Base-by-base conservation (phyloP, 1,140 invertebrate species). In the Oedothorax gibbosus region DNA sequence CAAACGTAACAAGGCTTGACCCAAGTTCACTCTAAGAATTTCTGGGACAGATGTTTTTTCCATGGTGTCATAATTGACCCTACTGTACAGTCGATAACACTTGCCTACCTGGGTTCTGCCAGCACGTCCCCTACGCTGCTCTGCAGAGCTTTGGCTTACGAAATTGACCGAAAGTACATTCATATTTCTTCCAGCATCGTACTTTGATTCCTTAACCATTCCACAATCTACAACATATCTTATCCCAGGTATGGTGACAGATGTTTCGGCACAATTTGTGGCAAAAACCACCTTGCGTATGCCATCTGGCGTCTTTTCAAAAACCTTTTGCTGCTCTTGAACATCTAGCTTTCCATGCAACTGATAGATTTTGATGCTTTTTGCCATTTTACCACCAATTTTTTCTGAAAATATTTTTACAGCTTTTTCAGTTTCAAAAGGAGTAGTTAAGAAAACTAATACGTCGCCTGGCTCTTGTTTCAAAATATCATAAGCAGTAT, bases 251-350 rank as follows among this genome's bases (percentile, higher is more conserved):
- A 99, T 99, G 0, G 98, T 99, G 9, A 99, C 94, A 7, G 98
- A 99, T 2, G 98, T 99, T 92, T 99, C 98, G 0, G 98, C 98
- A 86, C 99, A 99, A 89, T 99, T 99, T 18, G 98, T 99, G 2
- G 97, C 96, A 7, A 99, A 93, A 85, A 99, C 97, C 89, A 98
- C 99, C 91, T 99, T 99, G 86, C 98, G 49, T 0, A 92, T 92
- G 50, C 93, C 93, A 88, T 93, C 92, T 10, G 95, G 93, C 0
- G 94, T 14, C 73, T 50, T 12, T 81, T 62, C 60, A 87, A 68
- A 83, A 35, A 86, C 54, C 73, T 86, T 84, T 66, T 84, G 73
- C n/a, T 86, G 86, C 15, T 86, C 86, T 57, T 96, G 92, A 88
- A 94, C 92, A 87, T 93, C 92, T 8, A 97, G 95, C 88, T 93